Conservation (phyloP, 2,113 vertebrate species). For the Dromaius novaehollandiae region DNA sequence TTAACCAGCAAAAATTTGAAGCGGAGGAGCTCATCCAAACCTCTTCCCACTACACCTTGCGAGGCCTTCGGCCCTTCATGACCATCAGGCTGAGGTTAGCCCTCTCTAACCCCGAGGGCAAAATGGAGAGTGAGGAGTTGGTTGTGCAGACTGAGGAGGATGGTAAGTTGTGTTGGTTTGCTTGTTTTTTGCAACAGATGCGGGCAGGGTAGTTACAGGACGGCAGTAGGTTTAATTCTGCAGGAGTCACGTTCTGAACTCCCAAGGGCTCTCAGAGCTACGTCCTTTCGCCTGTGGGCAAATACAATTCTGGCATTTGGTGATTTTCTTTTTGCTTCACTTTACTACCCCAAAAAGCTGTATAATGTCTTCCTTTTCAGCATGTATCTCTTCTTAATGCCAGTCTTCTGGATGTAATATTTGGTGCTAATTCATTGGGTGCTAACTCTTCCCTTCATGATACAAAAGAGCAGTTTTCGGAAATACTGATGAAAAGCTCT, state of each 20-base stretch:
- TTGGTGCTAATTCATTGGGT: background rate
- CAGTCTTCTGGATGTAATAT: background rate
- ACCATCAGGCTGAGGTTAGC: slow-evolving; percentile 90
- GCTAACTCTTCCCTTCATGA: background rate
- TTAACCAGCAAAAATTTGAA: slow-evolving; percentile 92
- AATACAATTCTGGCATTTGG: background rate
- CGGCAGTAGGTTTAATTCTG: background rate
- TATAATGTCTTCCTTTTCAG: background rate
- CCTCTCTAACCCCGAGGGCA: slow-evolving; percentile 93
- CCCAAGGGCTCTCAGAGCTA: too few species aligned
- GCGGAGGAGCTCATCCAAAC: slow-evolving; percentile 93
- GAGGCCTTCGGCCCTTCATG: slow-evolving; percentile 92
- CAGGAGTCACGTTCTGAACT: background rate
- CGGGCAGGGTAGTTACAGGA: background rate
- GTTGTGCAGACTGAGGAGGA: slow-evolving; percentile 97
- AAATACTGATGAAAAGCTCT: background rate
- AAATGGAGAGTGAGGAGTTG: slow-evolving; percentile 94
- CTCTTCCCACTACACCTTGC: slow-evolving; percentile 93
- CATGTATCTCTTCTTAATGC: background rate
- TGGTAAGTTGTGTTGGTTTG: slow-evolving; percentile 67
- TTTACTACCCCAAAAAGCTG: background rate
- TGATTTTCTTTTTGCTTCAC: background rate
- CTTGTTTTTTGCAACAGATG: background rate
- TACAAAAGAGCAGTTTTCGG: background rate
- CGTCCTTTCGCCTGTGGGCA: background rate